Evolutionary conservation across 30 jellyfish, hydroid and myxozoan species (phyloP).

Genomic region (Clytia hemisphaerica): DNA sequence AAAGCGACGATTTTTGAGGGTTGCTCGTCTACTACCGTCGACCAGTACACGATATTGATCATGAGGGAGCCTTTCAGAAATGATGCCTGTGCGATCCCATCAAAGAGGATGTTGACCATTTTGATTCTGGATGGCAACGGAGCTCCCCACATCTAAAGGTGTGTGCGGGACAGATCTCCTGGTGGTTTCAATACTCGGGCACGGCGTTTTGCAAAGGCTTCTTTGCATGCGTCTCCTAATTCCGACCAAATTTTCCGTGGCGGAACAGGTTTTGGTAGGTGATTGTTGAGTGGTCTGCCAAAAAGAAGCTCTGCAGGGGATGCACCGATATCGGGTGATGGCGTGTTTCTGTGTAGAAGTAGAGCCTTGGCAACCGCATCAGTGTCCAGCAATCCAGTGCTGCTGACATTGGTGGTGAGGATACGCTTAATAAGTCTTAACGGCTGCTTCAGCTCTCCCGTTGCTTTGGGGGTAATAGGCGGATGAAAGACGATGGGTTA

Average conservation of each 20-base stretch:
- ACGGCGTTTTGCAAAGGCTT: no score
- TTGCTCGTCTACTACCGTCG: constrained; percentile 4
- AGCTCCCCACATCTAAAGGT: neutral
- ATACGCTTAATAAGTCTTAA: no score
- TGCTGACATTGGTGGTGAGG: no score
- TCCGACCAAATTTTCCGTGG: neutral
- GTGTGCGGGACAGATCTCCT: neutral
- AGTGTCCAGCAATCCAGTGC: no score
- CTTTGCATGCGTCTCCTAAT: neutral
- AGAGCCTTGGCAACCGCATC: neutral
- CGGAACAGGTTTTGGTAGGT: neutral
- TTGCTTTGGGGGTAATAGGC: no score
- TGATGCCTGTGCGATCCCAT: neutral
- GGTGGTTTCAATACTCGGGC: no score
- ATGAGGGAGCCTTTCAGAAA: constrained; percentile 15
- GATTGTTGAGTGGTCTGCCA: neutral
- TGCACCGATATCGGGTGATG: constrained; percentile 5
- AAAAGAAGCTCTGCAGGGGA: neutral
- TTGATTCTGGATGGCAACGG: neutral
- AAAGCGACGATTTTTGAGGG: constrained; percentile 10
- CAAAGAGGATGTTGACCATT: neutral
- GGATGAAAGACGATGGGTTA: no score
- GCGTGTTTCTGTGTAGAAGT: constrained; percentile 9
- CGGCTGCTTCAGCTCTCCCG: no score
- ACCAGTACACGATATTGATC: neutral